Percentiles rank a stretch among this genome's conserved stretches.
These are phyloP conservation scores for Gopherus flavomarginatus DNA, from an alignment of 2,113 vertebrate species.

Conservation along the genomic window DNA sequence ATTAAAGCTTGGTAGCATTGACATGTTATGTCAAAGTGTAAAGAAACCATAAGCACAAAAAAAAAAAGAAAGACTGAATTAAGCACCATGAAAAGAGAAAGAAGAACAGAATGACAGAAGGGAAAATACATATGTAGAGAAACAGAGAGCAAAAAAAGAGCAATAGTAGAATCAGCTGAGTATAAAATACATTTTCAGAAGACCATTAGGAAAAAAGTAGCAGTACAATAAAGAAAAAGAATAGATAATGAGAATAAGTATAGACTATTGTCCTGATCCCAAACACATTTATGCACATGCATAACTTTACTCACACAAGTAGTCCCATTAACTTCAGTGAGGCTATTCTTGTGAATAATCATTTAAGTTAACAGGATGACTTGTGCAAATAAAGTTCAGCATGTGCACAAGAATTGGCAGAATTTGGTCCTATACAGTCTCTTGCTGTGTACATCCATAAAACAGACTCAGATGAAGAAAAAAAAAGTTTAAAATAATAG, in stretches of 20 bases:
- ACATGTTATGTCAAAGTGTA: conserved; percentile 41
- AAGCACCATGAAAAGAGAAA: conserved; percentile 17
- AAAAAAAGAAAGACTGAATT: conserved; percentile 48
- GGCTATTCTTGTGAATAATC: neutral
- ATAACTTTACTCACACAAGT: neutral
- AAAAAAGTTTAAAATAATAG: conserved; percentile 64
- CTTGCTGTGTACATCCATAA: neutral
- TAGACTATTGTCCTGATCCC: neutral
- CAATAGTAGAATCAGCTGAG: neutral
- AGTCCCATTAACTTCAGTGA: neutral
- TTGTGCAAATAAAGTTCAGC: neutral
- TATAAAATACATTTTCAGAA: neutral
- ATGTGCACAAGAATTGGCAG: neutral
- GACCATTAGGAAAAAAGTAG: neutral
- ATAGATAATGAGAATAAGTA: neutral
- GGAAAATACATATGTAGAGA: neutral
- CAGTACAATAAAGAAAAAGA: neutral
- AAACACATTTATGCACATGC: neutral
- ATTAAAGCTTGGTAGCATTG: conserved; percentile 34
- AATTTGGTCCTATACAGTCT: neutral
- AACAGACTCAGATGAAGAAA: conserved; percentile 47
- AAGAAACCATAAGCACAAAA: conserved; percentile 27
- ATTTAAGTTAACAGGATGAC: neutral
- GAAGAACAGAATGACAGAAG: neutral
- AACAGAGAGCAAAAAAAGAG: conserved; percentile 2